Conservation (phyloP, 2,797 vertebrate species). For the Leontopithecus rosalia region DNA sequence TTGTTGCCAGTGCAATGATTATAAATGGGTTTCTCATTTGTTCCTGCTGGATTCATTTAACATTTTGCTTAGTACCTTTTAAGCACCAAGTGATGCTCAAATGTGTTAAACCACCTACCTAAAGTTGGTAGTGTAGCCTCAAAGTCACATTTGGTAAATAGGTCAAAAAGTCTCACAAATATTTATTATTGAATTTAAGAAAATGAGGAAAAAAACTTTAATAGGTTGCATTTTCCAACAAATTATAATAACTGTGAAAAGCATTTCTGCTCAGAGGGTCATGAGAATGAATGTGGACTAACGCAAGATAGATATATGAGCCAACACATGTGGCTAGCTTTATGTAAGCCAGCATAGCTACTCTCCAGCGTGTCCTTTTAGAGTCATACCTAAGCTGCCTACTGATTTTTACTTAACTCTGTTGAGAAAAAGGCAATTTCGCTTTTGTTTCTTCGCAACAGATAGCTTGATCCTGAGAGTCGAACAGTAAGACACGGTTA, state of each 20-base stretch:
- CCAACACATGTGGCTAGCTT: neutral
- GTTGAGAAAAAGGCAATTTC: neutral
- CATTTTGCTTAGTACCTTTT: neutral
- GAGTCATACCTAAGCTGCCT: neutral
- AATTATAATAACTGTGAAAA: neutral
- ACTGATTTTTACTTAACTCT: neutral
- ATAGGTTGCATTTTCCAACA: neutral
- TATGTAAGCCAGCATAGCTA: neutral
- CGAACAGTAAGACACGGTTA: neutral
- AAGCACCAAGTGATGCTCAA: neutral
- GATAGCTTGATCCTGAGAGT: neutral
- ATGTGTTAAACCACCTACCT: neutral
- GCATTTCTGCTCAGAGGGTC: neutral
- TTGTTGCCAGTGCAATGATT: neutral
- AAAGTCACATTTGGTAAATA: neutral
- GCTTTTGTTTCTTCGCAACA: neutral
- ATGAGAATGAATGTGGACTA: neutral
- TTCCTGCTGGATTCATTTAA: neutral
- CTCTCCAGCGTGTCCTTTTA: neutral
- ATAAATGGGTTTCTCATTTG: neutral
- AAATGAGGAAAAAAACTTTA: neutral
- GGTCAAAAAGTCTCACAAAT: neutral
- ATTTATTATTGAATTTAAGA: neutral
- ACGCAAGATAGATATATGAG: neutral
- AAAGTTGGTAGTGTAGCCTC: neutral